A percentile compares a stretch with the other conserved stretches of the same genome.
Evolutionary conservation across 2,888 invertebrate species (phyloP).

Genomic region (Cephalotes varians): DNA sequence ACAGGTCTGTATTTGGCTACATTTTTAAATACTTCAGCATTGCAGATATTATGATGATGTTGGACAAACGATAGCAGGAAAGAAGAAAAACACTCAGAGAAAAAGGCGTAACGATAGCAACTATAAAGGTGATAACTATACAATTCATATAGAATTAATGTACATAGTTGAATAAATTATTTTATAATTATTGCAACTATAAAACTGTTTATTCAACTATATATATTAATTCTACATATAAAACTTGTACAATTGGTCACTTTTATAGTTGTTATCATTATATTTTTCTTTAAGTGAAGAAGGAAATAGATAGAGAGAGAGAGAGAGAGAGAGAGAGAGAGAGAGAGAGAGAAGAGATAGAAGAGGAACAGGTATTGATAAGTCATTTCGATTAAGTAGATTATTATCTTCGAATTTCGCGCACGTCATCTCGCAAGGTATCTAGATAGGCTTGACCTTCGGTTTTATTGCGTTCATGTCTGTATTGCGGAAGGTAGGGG

Average conservation of each 20-base stretch:
- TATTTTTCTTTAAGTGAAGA: too few species aligned
- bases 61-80: too few species aligned
- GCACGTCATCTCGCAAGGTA: constrained; percentile 4
- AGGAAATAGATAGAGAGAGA: background rate
- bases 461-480: constrained; percentile 8
- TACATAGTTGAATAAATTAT: too few species aligned
- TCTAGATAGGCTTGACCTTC: constrained; percentile 25
- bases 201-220: too few species aligned
- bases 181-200: too few species aligned
- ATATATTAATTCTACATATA: too few species aligned
- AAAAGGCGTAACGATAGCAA: too few species aligned
- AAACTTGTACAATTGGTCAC: too few species aligned
- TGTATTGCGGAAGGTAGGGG: constrained; percentile 48
- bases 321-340: background rate
- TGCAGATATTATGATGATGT: background rate
- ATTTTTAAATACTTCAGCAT: background rate
- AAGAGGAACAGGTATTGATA: background rate
- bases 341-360: background rate
- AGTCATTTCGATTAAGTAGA: background rate
- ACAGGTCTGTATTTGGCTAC: too few species aligned
- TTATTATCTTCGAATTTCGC: constrained; percentile 33
- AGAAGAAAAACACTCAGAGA: background rate
- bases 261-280: too few species aligned
- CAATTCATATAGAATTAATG: too few species aligned
- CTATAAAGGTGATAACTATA: too few species aligned